A percentile compares a stretch with the other conserved stretches of the same genome.
Evolutionary conservation across 2,888 invertebrate genomes (phyloP).

Genomic region (Drosophila stalkeri): DNA sequence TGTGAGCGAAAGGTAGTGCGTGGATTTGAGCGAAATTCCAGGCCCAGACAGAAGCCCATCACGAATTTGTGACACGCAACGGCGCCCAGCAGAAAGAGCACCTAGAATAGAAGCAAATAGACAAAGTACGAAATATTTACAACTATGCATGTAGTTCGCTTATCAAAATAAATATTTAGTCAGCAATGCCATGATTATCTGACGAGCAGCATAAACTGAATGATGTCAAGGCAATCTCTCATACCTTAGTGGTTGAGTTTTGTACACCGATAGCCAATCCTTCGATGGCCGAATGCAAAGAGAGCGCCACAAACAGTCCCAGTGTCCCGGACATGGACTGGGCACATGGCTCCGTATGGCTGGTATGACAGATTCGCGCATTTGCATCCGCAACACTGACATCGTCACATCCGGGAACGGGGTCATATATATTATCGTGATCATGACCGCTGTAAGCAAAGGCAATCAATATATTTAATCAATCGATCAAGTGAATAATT

Average conservation of each 20-base stretch:
- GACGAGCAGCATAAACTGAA: slow-evolving; percentile 27
- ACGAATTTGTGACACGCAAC: slow-evolving; percentile 93
- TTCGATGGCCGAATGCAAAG: slow-evolving; percentile 92
- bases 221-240: slow-evolving; percentile 35
- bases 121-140: slow-evolving; percentile 27
- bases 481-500: neutral
- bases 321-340: slow-evolving; percentile 88
- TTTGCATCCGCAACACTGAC: slow-evolving; percentile 76
- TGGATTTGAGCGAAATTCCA: slow-evolving; percentile 88
- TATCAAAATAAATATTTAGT: slow-evolving; percentile 68
- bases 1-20: slow-evolving; percentile 84
- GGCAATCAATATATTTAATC: slow-evolving; percentile 14
- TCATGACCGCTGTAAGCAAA: slow-evolving; percentile 36
- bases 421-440: slow-evolving; percentile 14
- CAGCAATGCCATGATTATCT: slow-evolving; percentile 28
- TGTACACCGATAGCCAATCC: slow-evolving; percentile 93
- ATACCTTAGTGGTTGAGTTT: slow-evolving; percentile 87
- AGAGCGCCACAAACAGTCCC: slow-evolving; percentile 90
- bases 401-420: slow-evolving; percentile 62
- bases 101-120: slow-evolving; percentile 85
- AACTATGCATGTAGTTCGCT: slow-evolving; percentile 24
- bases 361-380: slow-evolving; percentile 87
- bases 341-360: slow-evolving; percentile 88
- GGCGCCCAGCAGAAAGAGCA: slow-evolving; percentile 88
- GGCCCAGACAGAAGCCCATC: slow-evolving; percentile 92